Evolutionary conservation across 2,888 invertebrate genomes (phyloP), one percentile per base, ranked within the genome.

Genomic region (Ectemnius cavifrons): DNA sequence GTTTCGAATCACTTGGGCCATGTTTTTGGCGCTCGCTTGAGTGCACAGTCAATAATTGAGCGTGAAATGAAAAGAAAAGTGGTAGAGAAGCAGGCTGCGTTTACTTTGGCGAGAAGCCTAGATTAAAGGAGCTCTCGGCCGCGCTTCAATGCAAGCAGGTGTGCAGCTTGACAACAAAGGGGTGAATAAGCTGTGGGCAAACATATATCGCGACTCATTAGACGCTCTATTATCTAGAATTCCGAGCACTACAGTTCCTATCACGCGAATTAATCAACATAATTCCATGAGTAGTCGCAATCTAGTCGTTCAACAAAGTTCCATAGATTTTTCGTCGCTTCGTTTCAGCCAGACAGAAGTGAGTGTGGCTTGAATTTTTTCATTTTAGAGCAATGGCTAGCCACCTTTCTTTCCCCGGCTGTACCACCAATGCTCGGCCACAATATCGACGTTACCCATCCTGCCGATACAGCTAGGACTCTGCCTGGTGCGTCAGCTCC

Each of bases 81-180:
- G 70, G 67, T 67, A 62, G 63, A 65, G 61, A 13, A 52, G 14
- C 52, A 5, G 52, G 16, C 14, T 16, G n/a, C 57, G 70, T 77
- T 76, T 67, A 68, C 67, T 78, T 81, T 74, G 74, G 74, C 71
- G 63, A 70, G 74, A 63, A 69, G 75, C 81, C 79, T 78, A 67
- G 45, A 81, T 79, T 67, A 79, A 37, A 66, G 67, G 20, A 57
- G 71, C 37, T 37, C 71, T 67, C 73, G 52, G 52, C 52, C 64
- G 73, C 69, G 79, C 81, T 80, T 81, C 69, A 73, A 74, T 79
- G 75, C 73, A 78, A 67, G 72, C 59, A 70, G 69, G 47, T 66
- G 56, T 52, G 59, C 58, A 64, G 73, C 60, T 60, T 63, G 76
- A 67, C 65, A 69, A 82, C 73, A 73, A 76, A 76, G 75, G 74